Evolutionary conservation across 2,113 vertebrate species (phyloP).

Genomic region (rat (Rattus norvegicus)): GRCr8 NC_086033.1:94507501-94508000

Average conservation of each 20-base stretch:
- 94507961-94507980: not conserved
- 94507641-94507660: not conserved
- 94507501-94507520: not conserved
- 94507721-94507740: not conserved
- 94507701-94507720: not conserved
- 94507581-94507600: not conserved
- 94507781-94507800: not conserved
- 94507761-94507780: not conserved
- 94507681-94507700: not conserved
- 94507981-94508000: not conserved
- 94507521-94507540: not conserved
- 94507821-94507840: not conserved
- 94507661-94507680: not conserved
- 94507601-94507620: not conserved
- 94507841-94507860: not conserved
- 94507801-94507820: accelerated
- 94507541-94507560: too few relatives aligned
- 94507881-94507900: too few relatives aligned
- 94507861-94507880: not conserved
- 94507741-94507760: not conserved
- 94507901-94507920: not conserved
- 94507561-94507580: not conserved
- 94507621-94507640: not conserved
- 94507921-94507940: not conserved
- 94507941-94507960: not conserved